Percentiles rank a stretch among this genome's conserved stretches.
Evolutionary conservation across 2,888 invertebrate genomes (phyloP).

Genomic region (Cantharis rustica): DNA sequence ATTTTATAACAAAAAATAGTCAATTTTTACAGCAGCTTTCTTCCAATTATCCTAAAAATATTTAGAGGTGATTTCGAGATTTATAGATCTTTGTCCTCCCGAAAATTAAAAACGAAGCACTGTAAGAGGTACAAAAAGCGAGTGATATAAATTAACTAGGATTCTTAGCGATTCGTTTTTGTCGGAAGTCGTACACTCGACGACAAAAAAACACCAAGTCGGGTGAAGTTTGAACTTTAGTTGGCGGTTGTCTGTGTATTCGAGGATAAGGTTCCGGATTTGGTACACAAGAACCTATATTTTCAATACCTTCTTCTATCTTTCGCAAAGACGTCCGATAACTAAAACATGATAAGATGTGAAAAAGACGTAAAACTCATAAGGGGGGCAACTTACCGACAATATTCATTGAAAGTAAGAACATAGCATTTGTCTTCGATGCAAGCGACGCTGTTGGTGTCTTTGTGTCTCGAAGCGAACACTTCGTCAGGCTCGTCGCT

Average conservation of each 20-base stretch:
- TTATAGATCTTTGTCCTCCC: too few species aligned
- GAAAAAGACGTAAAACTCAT: slow-evolving; percentile 1
- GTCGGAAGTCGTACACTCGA: slow-evolving; percentile 92
- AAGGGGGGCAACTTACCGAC: slow-evolving; percentile 69
- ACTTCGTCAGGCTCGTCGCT: slow-evolving; percentile 88
- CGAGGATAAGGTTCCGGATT: slow-evolving; percentile 66
- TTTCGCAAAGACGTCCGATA: slow-evolving; percentile 83
- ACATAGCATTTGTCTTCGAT: slow-evolving; percentile 98
- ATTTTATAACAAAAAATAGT: too few species aligned
- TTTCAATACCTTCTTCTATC: slow-evolving; percentile 75
- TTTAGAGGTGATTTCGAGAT: too few species aligned
- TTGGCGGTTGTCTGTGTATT: slow-evolving; percentile 64
- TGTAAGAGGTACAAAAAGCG: neutral
- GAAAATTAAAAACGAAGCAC: too few species aligned
- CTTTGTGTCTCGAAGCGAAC: slow-evolving; percentile 93
- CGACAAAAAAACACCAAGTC: slow-evolving; percentile 95
- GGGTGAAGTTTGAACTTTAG: slow-evolving; percentile 68
- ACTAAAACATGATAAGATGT: slow-evolving; percentile 59
- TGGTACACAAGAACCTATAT: slow-evolving; percentile 76
- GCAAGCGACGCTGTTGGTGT: slow-evolving; percentile 95
- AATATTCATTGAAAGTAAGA: slow-evolving; percentile 94
- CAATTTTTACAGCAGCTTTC: too few species aligned
- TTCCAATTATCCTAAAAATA: too few species aligned
- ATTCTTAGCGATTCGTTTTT: slow-evolving; percentile 70
- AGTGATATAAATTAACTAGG: slow-evolving; percentile 49